Percentiles rank a stretch among this genome's conserved stretches.
Conservation (phyloP, 1,140 invertebrate species). For the Callitettix versicolor region DNA sequence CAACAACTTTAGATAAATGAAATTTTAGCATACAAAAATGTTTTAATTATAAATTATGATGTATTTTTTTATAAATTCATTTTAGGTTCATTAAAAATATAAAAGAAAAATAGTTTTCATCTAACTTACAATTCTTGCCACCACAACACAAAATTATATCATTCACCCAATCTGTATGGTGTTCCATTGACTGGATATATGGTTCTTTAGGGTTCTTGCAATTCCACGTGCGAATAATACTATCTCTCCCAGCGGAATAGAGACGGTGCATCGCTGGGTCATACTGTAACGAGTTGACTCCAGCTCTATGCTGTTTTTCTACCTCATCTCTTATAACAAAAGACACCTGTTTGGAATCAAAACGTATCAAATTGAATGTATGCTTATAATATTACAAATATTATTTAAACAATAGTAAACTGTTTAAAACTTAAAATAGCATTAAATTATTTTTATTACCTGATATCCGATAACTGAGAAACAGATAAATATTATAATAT, state of each 20-base stretch:
- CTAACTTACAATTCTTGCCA: constrained; percentile 74
- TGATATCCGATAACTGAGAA: no score
- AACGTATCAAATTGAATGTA: no score
- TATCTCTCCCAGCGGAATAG: constrained; percentile 96
- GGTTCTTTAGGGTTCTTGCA: constrained; percentile 52
- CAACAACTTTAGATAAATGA: no score
- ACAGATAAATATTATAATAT: no score
- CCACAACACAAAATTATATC: constrained; percentile 96
- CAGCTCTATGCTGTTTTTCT: constrained; percentile 86
- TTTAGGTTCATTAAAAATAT: no score
- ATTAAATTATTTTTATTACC: neutral
- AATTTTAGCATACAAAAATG: no score
- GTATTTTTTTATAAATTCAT: no score
- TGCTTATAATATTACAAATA: neutral
- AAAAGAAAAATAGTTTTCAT: no score
- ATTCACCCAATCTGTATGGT: constrained; percentile 99
- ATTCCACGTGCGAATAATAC: constrained; percentile 96
- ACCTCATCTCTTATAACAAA: constrained; percentile 96
- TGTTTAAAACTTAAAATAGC: neutral
- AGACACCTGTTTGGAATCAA: constrained; percentile 73
- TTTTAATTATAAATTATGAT: no score
- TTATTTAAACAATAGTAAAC: neutral
- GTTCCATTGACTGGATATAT: constrained; percentile 91
- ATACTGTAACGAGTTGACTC: constrained; percentile 90
- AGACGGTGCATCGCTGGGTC: constrained; percentile 78